Conservation (phyloP, 2,888 invertebrate genomes). For the Reticulitermes lucifugus region DNA sequence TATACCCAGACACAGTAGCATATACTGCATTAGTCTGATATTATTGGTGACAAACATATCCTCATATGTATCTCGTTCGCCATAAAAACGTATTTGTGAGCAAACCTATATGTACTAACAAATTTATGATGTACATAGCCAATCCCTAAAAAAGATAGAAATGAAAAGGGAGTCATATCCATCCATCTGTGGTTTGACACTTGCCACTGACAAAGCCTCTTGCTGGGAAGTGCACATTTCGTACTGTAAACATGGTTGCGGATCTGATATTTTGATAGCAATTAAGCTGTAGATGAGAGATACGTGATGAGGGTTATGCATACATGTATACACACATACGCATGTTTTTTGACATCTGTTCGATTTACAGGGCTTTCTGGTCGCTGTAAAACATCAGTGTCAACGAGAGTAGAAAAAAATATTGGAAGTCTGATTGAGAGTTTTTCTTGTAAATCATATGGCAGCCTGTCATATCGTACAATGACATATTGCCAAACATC, state of each 20-base stretch:
- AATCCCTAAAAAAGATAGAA: conserved; percentile 5
- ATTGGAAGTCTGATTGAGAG: conserved; percentile 38
- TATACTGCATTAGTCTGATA: background rate
- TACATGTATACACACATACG: conserved; percentile 16
- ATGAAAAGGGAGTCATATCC: conserved; percentile 19
- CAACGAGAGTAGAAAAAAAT: background rate
- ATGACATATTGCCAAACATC: conserved; percentile 35
- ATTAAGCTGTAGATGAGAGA: conserved; percentile 44
- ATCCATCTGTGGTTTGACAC: conserved; percentile 38
- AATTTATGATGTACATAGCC: conserved; percentile 25
- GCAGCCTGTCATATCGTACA: conserved; percentile 30
- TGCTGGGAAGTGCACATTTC: conserved; percentile 23
- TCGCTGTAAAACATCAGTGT: conserved; percentile 32
- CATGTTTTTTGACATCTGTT: conserved; percentile 42
- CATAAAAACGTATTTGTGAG: conserved; percentile 13
- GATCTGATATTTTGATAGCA: conserved; percentile 51
- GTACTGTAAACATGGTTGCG: conserved; percentile 22
- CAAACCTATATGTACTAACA: conserved; percentile 15
- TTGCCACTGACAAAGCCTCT: conserved; percentile 11
- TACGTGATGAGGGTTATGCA: conserved; percentile 27
- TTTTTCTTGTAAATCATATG: conserved; percentile 27
- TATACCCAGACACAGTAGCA: background rate
- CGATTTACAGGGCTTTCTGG: conserved; percentile 13
- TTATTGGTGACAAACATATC: background rate
- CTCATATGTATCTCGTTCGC: background rate